These are phyloP conservation scores for Enteromius anoplus DNA, from an alignment of 2,797 vertebrate genomes.

Conservation along the genomic window DNA sequence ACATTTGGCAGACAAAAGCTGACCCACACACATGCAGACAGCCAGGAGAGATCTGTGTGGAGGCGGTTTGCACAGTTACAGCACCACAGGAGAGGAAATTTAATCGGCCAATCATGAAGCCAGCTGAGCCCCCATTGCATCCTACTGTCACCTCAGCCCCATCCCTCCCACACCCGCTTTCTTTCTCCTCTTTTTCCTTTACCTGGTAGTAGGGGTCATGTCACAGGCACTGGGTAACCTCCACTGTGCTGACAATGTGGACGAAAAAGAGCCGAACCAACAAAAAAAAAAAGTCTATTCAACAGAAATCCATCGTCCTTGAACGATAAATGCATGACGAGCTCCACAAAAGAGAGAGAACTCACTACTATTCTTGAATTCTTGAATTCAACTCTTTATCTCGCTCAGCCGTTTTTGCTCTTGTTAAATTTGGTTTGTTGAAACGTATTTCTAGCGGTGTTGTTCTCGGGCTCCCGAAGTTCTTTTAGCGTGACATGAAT, in stretches of 20 bases:
- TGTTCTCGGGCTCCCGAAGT: not conserved
- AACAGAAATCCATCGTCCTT: constrained; percentile 51
- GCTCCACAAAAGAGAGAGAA: constrained; percentile 19
- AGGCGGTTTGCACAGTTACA: constrained; percentile 46
- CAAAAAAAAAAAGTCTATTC: constrained; percentile 23
- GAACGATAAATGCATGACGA: constrained; percentile 49
- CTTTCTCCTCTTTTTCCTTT: constrained; percentile 39
- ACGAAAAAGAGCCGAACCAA: constrained; percentile 33
- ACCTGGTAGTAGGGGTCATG: constrained; percentile 39
- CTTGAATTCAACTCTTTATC: constrained; percentile 22
- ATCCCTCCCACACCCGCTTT: constrained; percentile 12
- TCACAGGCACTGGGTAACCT: constrained; percentile 39
- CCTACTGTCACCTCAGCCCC: constrained; percentile 16
- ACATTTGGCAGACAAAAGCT: constrained; percentile 22
- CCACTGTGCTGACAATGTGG: constrained; percentile 51
- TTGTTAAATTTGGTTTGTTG: constrained; percentile 21
- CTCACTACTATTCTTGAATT: not conserved
- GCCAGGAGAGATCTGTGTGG: constrained; percentile 23
- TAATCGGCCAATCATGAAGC: constrained; percentile 51
- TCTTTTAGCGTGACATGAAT: constrained; percentile 9
- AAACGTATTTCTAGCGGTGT: constrained; percentile 16
- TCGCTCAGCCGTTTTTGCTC: not conserved
- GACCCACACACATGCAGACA: constrained; percentile 29
- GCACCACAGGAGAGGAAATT: constrained; percentile 49
- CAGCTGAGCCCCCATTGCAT: constrained; percentile 46